Evolutionary conservation across 2,113 vertebrate species (phyloP).

Genomic region (Arvicanthis niloticus): DNA sequence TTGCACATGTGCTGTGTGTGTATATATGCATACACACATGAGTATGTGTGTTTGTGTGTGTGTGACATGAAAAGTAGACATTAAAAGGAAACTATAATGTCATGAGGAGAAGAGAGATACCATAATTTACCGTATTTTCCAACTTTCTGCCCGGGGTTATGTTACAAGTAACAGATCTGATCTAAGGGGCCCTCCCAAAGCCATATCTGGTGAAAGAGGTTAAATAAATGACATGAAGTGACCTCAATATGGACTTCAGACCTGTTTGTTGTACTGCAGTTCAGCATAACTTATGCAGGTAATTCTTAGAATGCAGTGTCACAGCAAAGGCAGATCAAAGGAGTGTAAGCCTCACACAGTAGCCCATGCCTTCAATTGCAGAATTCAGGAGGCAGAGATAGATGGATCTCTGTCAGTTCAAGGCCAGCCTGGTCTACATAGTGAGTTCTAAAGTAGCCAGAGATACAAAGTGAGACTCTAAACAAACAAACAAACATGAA

Average conservation of each 20-base stretch:
- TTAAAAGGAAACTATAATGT: conserved; percentile 48
- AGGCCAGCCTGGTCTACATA: neutral
- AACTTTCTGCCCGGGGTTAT: neutral
- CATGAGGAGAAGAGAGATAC: neutral
- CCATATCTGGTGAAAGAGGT: conserved; percentile 64
- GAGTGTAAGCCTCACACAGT: neutral
- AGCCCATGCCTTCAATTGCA: neutral
- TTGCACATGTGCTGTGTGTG: neutral
- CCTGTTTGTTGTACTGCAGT: conserved; percentile 7
- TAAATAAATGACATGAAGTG: neutral
- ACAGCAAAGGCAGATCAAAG: neutral
- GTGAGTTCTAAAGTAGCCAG: neutral
- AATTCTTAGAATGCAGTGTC: neutral
- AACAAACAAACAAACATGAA: no score
- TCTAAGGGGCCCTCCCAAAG: conserved; percentile 12
- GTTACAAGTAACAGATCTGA: conserved; percentile 13
- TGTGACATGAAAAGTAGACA: conserved; percentile 48
- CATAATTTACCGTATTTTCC: conserved; percentile 19
- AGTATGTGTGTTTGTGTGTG: neutral
- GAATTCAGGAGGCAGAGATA: neutral
- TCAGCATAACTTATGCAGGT: neutral
- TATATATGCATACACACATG: neutral
- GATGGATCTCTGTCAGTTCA: neutral
- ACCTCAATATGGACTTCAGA: neutral
- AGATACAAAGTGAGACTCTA: neutral